A percentile compares a stretch with the other conserved stretches of the same genome.
phyloP scores from a whole-genome alignment of 2,113 vertebrate species.

The Marcusenius ussheri region DNA sequence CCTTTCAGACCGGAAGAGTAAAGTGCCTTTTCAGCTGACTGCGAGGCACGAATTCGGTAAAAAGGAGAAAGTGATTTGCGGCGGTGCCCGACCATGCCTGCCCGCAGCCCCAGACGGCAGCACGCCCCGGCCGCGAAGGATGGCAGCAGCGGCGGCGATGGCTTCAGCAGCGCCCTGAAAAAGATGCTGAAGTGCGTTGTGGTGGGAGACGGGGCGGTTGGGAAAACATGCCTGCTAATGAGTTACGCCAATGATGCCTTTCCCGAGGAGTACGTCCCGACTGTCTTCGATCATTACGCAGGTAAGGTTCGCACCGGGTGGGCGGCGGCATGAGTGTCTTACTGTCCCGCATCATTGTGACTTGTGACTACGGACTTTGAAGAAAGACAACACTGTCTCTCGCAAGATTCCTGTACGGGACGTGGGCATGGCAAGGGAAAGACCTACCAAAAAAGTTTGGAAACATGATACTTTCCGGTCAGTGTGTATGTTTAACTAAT shows the following conservation, averaged over 20 bases:
- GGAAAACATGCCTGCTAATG: constrained; percentile 94
- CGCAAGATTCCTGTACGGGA: neutral
- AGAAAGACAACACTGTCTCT: neutral
- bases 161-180: constrained; percentile 4
- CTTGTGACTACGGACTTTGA: neutral
- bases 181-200: constrained; percentile 74
- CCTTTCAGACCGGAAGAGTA: neutral
- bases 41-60: neutral
- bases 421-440: neutral
- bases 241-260: constrained; percentile 98
- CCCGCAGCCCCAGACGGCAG: constrained; percentile 22
- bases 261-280: constrained; percentile 95
- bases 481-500: neutral
- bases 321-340: neutral
- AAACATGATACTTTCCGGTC: neutral
- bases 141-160: constrained; percentile 15
- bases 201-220: constrained; percentile 92
- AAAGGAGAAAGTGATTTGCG: neutral
- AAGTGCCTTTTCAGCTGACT: neutral
- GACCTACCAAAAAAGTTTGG: neutral
- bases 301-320: constrained; percentile 56
- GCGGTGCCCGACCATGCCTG: constrained; percentile 26
- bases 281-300: constrained; percentile 97
- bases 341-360: neutral
- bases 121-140: constrained; percentile 14